These are phyloP conservation scores for Pimpla rufipes DNA, from an alignment of 2,888 invertebrate genomes.

Conservation along the genomic window DNA sequence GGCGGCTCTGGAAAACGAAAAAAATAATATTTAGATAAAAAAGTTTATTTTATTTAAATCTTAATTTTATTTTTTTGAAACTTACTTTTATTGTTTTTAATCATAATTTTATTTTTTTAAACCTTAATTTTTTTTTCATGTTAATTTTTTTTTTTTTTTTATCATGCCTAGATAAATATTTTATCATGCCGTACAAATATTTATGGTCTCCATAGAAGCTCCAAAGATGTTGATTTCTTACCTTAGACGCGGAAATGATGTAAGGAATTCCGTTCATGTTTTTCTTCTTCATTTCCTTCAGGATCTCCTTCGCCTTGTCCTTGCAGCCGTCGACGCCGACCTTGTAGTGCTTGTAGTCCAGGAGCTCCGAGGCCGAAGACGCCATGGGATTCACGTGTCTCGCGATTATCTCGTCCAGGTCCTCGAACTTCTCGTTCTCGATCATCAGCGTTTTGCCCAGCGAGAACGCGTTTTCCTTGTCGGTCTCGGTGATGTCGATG, in stretches of 20 bases:
- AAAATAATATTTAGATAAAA: neutral
- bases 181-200: too few relatives aligned
- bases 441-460: conserved; percentile 96
- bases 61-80: too few relatives aligned
- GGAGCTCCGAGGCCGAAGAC: conserved; percentile 94
- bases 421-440: conserved; percentile 97
- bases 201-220: too few relatives aligned
- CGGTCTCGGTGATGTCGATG: conserved; percentile 97
- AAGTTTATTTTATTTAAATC: too few relatives aligned
- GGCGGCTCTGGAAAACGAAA: conserved; percentile 87
- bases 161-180: too few relatives aligned
- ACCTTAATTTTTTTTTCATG: too few relatives aligned
- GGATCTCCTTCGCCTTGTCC: conserved; percentile 94
- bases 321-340: conserved; percentile 92
- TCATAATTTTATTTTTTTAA: too few relatives aligned
- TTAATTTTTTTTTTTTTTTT: too few relatives aligned
- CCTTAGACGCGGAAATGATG: conserved; percentile 92
- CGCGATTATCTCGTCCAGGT: conserved; percentile 99
- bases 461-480: conserved; percentile 98
- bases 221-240: conserved; percentile 59
- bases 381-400: conserved; percentile 99
- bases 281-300: conserved; percentile 95
- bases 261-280: conserved; percentile 96
- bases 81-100: too few relatives aligned
- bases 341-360: conserved; percentile 96